Conservation (phyloP, 2,113 vertebrate genomes). For the Tachysurus fulvidraco region DNA sequence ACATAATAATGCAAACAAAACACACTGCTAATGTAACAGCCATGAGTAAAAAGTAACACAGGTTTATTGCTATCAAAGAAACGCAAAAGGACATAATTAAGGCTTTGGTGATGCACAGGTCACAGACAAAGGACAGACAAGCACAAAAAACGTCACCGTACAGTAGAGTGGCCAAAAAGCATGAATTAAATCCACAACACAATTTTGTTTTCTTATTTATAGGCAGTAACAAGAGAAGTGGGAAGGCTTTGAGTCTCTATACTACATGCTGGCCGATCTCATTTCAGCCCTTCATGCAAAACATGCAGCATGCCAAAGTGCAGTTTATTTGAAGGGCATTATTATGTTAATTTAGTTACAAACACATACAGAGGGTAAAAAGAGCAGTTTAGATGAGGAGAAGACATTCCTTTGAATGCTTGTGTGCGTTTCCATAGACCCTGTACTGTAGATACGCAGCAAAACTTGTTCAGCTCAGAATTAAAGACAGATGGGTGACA, state of each 20-base stretch:
- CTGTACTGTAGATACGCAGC: neutral
- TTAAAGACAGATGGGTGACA: neutral
- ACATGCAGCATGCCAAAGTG: conserved; percentile 26
- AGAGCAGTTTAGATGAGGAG: conserved; percentile 3
- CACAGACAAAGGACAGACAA: conserved; percentile 52
- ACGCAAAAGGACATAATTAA: conserved; percentile 13
- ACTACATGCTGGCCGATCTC: conserved; percentile 29
- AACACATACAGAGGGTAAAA: neutral
- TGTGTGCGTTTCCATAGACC: neutral
- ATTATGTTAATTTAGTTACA: neutral
- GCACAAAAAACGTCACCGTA: conserved; percentile 58
- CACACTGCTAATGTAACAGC: neutral
- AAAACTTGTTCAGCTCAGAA: neutral
- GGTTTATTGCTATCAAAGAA: neutral
- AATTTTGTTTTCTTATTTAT: neutral
- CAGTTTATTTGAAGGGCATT: conserved; percentile 35
- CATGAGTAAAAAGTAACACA: neutral
- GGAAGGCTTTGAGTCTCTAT: neutral
- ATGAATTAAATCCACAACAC: conserved; percentile 13
- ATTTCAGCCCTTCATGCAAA: conserved; percentile 14
- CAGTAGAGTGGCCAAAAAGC: conserved; percentile 60
- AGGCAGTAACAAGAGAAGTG: neutral
- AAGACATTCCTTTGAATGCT: neutral
- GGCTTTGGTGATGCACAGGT: conserved; percentile 42
- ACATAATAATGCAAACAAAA: conserved; percentile 4